Base-by-base conservation (phyloP, 2,113 vertebrate species). In the Ornithorhynchus anatinus region DNA sequence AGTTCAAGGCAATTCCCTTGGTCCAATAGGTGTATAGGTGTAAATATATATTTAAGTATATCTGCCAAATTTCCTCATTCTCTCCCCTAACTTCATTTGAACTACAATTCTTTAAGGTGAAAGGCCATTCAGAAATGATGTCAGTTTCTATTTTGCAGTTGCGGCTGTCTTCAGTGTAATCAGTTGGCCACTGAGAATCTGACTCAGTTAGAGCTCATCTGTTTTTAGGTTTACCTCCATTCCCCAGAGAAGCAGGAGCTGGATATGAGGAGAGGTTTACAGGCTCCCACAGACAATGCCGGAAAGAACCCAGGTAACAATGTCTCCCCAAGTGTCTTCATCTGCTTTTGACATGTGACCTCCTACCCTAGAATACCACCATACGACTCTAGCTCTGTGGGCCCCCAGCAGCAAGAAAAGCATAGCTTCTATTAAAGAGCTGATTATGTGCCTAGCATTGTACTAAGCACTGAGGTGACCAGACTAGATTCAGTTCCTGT, bases 131-230 rank as follows among this genome's bases (percentile, higher is more conserved):
- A 48, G 58, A 52, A 66, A 52, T 31, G 64, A 37, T 3, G 19
- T 12, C 16, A 25, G 37, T 69, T 63, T 51, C 82, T n/a, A n/a
- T n/a, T n/a, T 84, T 50, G 45, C 80, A 79, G 67, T 73, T 75
- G 29, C 87, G 86, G 84, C 84, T 86, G 82, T 27, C 47, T 87
- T 72, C 39, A 61, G 67, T 86, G 89, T 90, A 91, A 86, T 4
- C 31, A 89, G 84, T 73, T 77, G 82, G 70, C 84, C 79, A 32
- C 32, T 84, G 88, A 73, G 87, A 85, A 76, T 76, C 80, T 86
- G 66, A 91, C 84, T 90, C 86, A 94, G 72, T 22, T 87, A 86
- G 91, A 92, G 78, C 81, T 90, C 92, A 92, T 88, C 88, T 92
- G 90, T 86, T 85, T 60, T 25, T 80, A 92, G 89, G 84, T 88